Evolutionary conservation across 1,140 invertebrate species (phyloP).

Genomic region (Drosophila nebulosa): DNA sequence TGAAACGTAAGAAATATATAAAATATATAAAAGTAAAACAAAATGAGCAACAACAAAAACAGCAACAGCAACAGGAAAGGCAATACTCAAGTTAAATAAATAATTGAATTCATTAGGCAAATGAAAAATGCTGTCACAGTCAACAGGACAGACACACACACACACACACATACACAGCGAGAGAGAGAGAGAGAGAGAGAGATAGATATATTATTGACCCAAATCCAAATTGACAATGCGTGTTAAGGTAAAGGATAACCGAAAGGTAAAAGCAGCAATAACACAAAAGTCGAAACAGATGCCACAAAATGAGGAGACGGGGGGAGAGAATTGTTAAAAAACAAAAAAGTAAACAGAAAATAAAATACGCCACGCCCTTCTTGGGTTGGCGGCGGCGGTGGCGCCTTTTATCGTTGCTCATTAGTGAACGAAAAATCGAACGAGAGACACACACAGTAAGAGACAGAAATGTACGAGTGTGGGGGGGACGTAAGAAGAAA

Average conservation of each 20-base stretch:
- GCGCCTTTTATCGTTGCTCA: constrained; percentile 65
- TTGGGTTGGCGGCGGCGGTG: constrained; percentile 51
- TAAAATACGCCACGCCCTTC: constrained; percentile 68
- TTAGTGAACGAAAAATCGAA: constrained; percentile 66
- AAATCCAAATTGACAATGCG: constrained; percentile 57
- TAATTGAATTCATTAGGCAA: constrained; percentile 81
- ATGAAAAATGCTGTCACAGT: constrained; percentile 71
- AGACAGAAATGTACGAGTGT: background rate
- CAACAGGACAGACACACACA: constrained; percentile 16
- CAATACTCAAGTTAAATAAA: constrained; percentile 70
- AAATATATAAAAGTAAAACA: background rate
- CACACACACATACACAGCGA: constrained; percentile 17
- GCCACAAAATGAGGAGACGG: background rate
- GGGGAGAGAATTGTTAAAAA: constrained; percentile 66
- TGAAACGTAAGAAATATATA: constrained; percentile 23
- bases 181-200: background rate
- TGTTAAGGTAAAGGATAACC: constrained; percentile 44
- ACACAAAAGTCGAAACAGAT: background rate
- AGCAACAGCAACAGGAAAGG: background rate
- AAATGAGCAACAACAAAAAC: background rate
- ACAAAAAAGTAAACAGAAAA: constrained; percentile 75
- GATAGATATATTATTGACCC: constrained; percentile 60
- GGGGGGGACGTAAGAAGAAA: constrained; percentile 17
- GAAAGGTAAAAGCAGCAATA: constrained; percentile 36
- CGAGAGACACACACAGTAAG: constrained; percentile 17